phyloP scores from a whole-genome alignment of 2,797 vertebrate genomes.

The Zenarchopterus dispar region DNA sequence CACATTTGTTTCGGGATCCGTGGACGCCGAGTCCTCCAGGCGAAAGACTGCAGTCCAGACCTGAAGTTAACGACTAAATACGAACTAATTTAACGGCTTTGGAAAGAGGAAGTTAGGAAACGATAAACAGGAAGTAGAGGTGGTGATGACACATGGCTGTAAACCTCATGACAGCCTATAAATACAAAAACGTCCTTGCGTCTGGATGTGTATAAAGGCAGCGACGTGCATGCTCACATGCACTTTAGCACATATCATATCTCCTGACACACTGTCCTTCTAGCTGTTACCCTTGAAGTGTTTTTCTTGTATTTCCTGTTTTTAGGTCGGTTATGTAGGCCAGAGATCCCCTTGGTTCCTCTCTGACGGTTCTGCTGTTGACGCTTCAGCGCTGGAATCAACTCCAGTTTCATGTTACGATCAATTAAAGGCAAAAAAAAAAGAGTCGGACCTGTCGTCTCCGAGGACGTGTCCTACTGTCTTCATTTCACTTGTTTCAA shows the following conservation, averaged over 20 bases:
- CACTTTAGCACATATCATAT: background rate
- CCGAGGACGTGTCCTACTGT: too few relatives aligned
- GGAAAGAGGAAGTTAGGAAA: background rate
- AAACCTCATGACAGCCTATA: constrained; percentile 5
- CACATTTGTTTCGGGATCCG: too few relatives aligned
- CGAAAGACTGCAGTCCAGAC: too few relatives aligned
- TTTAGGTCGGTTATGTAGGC: constrained; percentile 24
- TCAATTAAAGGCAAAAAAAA: too few relatives aligned
- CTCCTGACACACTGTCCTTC: background rate
- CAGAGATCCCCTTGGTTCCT: constrained; percentile 27
- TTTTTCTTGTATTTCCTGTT: constrained; percentile 7
- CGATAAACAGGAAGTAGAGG: constrained; percentile 9
- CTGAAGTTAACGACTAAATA: too few relatives aligned
- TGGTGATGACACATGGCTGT: background rate
- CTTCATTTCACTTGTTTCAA: too few relatives aligned
- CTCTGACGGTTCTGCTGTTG: constrained; percentile 12
- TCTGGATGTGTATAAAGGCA: background rate
- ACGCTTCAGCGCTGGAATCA: background rate
- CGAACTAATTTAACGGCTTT: too few relatives aligned
- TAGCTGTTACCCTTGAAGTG: constrained; percentile 7
- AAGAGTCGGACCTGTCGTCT: too few relatives aligned
- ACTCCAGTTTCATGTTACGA: background rate
- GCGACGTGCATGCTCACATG: background rate
- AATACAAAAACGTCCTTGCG: background rate
- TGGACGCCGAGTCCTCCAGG: too few relatives aligned